A percentile compares a stretch with the other conserved stretches of the same genome.
phyloP scores from a whole-genome alignment of 2,797 vertebrate species.

The Crocodylus rhombifer region DNA sequence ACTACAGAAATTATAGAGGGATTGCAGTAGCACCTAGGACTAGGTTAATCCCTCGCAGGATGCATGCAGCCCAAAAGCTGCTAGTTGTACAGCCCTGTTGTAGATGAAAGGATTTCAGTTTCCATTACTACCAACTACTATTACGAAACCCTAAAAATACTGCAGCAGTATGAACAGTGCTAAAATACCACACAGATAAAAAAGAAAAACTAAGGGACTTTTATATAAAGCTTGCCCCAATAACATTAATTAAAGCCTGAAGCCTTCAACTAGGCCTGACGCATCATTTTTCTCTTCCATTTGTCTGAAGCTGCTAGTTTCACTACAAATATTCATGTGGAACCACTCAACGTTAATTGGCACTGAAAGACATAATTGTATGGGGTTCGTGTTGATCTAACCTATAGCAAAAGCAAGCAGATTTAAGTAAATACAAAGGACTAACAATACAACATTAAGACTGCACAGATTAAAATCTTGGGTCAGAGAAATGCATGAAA shows the following conservation, averaged over 20 bases:
- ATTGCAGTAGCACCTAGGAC: too few relatives aligned
- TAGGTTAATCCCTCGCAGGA: too few relatives aligned
- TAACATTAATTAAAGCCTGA: conserved; percentile 22
- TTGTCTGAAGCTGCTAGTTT: neutral
- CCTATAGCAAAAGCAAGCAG: conserved; percentile 14
- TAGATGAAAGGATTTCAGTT: conserved; percentile 14
- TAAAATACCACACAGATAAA: neutral
- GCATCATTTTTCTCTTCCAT: neutral
- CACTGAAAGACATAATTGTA: neutral
- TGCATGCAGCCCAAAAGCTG: too few relatives aligned
- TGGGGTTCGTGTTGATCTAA: neutral
- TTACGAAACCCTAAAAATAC: neutral
- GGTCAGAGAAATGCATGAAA: neutral
- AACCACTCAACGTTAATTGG: neutral
- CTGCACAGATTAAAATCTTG: neutral
- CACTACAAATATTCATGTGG: neutral
- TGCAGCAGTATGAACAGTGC: neutral
- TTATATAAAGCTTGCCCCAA: conserved; percentile 4
- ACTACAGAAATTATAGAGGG: too few relatives aligned
- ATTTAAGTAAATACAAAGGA: conserved; percentile 8
- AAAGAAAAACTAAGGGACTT: conserved; percentile 23
- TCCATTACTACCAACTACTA: conserved; percentile 19
- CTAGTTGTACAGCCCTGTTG: neutral
- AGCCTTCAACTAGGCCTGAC: neutral
- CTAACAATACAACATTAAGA: neutral